Evolutionary conservation across 1,140 invertebrate species (phyloP), one percentile per base, ranked within the genome.

Genomic region (Heliothis virescens): DNA sequence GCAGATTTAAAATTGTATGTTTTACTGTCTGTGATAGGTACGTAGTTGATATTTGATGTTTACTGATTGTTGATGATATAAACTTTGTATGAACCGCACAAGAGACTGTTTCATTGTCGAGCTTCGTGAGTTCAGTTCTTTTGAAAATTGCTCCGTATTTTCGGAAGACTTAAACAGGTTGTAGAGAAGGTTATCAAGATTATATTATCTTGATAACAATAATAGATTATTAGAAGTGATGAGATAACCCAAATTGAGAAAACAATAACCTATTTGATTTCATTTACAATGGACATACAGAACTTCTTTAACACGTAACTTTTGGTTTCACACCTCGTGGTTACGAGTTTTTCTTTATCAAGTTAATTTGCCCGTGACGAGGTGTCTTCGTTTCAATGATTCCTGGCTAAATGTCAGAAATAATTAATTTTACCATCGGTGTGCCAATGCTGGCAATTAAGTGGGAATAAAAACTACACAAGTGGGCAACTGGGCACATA

Each of bases 391-490:
- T 71, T 71, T 71, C 67, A 71, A 71, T 53, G 67, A 71, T 71
- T 71, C 48, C 13, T 71, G 48, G 67, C 48, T 71, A 71, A 71
- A 71, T 71, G 67, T 71, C 67, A 71, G 67, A 71, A 52, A 52
- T 71, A 71, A 71, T 71, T 71, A 71, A 71, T 71, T 71, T 69
- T 52, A 48, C 21, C 48, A 69, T 69, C 29, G 65, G 65, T 48
- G 65, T 21, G 18, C 18, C 11, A 21, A 69, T 7, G 52, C 48
- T 13, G 48, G 18, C 48, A 29, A 71, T 71, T 53, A 71, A 29
- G 13, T 52, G 18, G 21, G 4, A 29, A 71, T 71, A 71, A 53
- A 71, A 71, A 71, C 29, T 16, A 16, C 41, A 53, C 12, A 41
- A 18, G 34, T 48, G 41, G 11, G 7, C 55, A 18, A 57, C n/a